Conservation (phyloP, 2,797 vertebrate genomes). For the Hippocampus kuda region DNA sequence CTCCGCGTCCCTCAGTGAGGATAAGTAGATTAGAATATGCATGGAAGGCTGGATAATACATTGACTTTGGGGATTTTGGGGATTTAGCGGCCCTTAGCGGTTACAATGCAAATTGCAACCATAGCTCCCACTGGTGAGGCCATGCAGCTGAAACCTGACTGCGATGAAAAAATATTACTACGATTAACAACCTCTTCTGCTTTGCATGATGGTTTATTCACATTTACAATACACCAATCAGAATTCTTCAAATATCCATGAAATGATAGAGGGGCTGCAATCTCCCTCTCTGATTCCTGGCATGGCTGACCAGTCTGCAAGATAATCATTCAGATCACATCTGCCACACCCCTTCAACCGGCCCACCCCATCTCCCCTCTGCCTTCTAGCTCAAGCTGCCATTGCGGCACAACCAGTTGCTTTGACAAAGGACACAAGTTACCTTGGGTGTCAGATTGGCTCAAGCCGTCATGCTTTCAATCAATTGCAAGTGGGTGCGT, state of each 20-base stretch:
- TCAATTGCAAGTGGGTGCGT: conserved; percentile 38
- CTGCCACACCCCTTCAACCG: conserved; percentile 7
- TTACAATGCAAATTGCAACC: background rate
- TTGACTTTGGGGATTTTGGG: background rate
- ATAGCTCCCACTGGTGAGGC: background rate
- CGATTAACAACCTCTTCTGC: background rate
- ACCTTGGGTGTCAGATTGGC: conserved; percentile 54
- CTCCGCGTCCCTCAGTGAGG: too few species aligned
- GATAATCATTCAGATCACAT: conserved; percentile 7
- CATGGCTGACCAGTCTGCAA: background rate
- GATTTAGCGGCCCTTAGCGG: background rate
- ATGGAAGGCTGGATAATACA: too few species aligned
- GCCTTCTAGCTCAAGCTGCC: conserved; percentile 58
- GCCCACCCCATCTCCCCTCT: conserved; percentile 16
- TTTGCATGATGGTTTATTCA: background rate
- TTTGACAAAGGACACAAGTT: conserved; percentile 65
- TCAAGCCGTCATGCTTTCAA: conserved; percentile 41
- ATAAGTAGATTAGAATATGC: too few species aligned
- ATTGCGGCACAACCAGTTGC: conserved; percentile 53
- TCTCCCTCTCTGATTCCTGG: background rate
- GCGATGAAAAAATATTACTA: background rate
- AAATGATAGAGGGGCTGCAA: conserved; percentile 6
- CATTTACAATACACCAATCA: conserved; percentile 16
- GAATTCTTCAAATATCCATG: conserved; percentile 4
- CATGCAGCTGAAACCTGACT: background rate